These are phyloP conservation scores for Cacoxenus indagator DNA, from an alignment of 2,888 invertebrate species.

Conservation along the genomic window DNA sequence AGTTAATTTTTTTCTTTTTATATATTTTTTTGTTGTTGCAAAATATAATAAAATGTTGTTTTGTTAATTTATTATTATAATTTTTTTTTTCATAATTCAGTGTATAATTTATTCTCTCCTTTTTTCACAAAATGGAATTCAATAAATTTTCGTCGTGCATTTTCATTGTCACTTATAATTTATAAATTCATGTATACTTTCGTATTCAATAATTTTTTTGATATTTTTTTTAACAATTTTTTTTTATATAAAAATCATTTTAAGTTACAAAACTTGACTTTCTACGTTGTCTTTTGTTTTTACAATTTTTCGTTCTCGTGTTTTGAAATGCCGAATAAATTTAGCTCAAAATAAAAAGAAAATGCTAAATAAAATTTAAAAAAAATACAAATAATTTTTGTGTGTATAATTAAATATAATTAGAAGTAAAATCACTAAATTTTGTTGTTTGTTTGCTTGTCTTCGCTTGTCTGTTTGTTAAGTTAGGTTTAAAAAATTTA, in stretches of 20 bases:
- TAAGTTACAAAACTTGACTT: slow-evolving; percentile 6
- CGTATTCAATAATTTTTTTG: slow-evolving; percentile 39
- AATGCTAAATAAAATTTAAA: slow-evolving; percentile 34
- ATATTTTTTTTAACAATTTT: slow-evolving; percentile 44
- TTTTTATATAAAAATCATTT: slow-evolving; percentile 23
- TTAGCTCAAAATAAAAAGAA: slow-evolving; percentile 37
- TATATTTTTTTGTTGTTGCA: slow-evolving; percentile 31
- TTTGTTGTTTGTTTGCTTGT: slow-evolving; percentile 44
- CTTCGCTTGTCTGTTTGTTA: slow-evolving; percentile 51
- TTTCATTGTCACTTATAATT: slow-evolving; percentile 48
- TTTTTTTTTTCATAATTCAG: slow-evolving; percentile 27
- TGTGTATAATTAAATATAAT: slow-evolving; percentile 45
- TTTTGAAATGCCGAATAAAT: slow-evolving; percentile 16
- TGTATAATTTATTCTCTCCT: slow-evolving; percentile 38
- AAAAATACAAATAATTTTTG: slow-evolving; percentile 31
- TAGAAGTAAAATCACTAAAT: slow-evolving; percentile 64
- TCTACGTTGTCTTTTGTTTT: slow-evolving; percentile 16
- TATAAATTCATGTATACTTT: slow-evolving; percentile 62
- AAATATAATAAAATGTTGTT: slow-evolving; percentile 45
- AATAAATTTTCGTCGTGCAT: slow-evolving; percentile 27
- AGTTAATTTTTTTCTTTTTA: slow-evolving; percentile 35
- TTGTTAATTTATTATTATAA: slow-evolving; percentile 31
- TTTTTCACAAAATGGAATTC: slow-evolving; percentile 37
- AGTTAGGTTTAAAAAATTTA: slow-evolving; percentile 43
- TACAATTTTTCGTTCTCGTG: not conserved